Conservation (phyloP, 1,140 invertebrate genomes). For the Sycobia sp. region DNA sequence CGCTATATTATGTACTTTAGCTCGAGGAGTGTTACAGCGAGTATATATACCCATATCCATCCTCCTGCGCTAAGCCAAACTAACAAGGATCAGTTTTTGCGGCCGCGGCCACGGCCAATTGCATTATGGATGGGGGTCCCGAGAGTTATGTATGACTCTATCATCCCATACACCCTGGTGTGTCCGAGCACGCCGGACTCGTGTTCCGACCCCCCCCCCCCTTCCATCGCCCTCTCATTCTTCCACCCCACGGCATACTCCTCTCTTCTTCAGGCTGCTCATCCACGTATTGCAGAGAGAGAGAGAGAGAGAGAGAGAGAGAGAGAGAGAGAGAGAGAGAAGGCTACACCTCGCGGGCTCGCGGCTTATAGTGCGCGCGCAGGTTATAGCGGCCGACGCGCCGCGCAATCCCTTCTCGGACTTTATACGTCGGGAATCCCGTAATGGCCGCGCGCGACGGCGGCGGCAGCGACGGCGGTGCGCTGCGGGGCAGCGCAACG, state of each 20-base stretch:
- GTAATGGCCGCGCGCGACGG: slow-evolving; percentile 54
- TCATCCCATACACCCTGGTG: slow-evolving; percentile 44
- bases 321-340: too few relatives aligned
- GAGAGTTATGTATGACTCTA: slow-evolving; percentile 58
- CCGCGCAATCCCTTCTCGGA: slow-evolving; percentile 39
- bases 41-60: too few relatives aligned
- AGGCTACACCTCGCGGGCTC: too few relatives aligned
- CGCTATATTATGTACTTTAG: too few relatives aligned
- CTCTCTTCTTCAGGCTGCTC: too few relatives aligned
- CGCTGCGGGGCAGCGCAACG: too few relatives aligned
- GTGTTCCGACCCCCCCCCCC: slow-evolving; percentile 8
- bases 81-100: slow-evolving; percentile 57
- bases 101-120: slow-evolving; percentile 46
- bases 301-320: too few relatives aligned
- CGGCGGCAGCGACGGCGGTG: too few relatives aligned
- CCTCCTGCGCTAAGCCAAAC: slow-evolving; percentile 45
- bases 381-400: slow-evolving; percentile 22
- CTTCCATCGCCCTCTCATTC: background rate
- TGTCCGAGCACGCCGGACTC: slow-evolving; percentile 40
- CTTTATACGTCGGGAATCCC: slow-evolving; percentile 47
- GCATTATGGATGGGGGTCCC: slow-evolving; percentile 58
- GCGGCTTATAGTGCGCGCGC: too few relatives aligned
- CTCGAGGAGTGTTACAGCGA: too few relatives aligned
- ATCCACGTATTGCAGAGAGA: too few relatives aligned
- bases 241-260: too few relatives aligned